Evolutionary conservation across 2,113 vertebrate genomes (phyloP).

Genomic region (Poeciliopsis occidentalis): DNA sequence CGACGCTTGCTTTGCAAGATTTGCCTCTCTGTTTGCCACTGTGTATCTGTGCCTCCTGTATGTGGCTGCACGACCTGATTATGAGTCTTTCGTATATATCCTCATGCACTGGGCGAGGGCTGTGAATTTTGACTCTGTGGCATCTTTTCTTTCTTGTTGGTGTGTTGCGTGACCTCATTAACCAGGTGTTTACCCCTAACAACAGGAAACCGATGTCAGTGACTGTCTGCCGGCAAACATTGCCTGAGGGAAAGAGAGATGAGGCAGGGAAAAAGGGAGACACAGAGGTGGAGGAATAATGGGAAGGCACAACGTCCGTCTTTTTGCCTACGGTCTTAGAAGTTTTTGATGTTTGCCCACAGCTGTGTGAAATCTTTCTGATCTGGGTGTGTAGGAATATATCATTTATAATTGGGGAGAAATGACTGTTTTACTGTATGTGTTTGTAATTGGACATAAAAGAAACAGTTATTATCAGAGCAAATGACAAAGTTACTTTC

Average conservation of each 20-base stretch:
- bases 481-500: neutral
- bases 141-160: constrained; percentile 15
- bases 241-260: constrained; percentile 57
- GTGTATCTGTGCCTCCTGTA: neutral
- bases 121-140: constrained; percentile 23
- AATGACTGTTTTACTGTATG: neutral
- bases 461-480: neutral
- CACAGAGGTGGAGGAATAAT: constrained; percentile 16
- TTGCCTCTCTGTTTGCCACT: constrained; percentile 15
- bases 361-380: neutral
- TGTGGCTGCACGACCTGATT: constrained; percentile 43
- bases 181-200: constrained; percentile 77
- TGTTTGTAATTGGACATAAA: neutral
- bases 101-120: neutral
- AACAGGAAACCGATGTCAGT: constrained; percentile 74
- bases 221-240: constrained; percentile 68
- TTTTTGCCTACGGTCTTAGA: constrained; percentile 1
- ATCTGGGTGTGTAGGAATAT: neutral
- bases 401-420: neutral
- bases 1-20: constrained; percentile 16
- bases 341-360: neutral
- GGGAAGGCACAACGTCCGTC: neutral
- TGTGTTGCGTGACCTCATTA: constrained; percentile 69
- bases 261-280: constrained; percentile 2
- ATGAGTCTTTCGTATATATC: constrained; percentile 23